Evolutionary conservation across 37 sponge, comb jelly and placozoan species (phyloP).

Genomic region (Beroe ovata): DNA sequence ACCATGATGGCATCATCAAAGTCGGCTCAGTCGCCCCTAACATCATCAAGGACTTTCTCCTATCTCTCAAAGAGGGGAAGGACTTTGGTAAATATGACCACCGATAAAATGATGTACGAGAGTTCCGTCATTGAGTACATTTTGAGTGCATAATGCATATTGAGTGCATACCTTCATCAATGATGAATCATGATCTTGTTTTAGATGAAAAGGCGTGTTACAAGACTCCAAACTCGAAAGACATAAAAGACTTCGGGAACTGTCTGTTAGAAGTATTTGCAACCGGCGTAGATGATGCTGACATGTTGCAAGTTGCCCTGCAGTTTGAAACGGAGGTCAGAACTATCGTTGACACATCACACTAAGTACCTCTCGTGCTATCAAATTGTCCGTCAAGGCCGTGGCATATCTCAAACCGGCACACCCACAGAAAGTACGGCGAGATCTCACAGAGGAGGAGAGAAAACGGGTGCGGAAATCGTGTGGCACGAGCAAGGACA

Average conservation of each 20-base stretch:
- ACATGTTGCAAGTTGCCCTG: background rate
- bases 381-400: no score
- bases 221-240: slow-evolving; percentile 65
- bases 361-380: no score
- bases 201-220: slow-evolving; percentile 58
- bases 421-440: slow-evolving; percentile 20
- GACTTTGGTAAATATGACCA: slow-evolving; percentile 50
- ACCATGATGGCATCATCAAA: slow-evolving; percentile 63
- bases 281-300: slow-evolving; percentile 40
- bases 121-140: no score
- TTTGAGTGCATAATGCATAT: no score
- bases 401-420: no score
- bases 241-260: slow-evolving; percentile 31
- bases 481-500: background rate
- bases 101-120: no score
- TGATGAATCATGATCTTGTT: background rate
- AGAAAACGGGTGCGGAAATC: background rate
- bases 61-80: slow-evolving; percentile 18
- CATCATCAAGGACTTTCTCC: slow-evolving; percentile 60
- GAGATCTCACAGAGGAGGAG: slow-evolving; percentile 56
- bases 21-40: slow-evolving; percentile 63
- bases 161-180: background rate
- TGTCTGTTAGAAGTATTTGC: slow-evolving; percentile 51
- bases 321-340: background rate
- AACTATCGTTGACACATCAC: no score